Percentiles rank a stretch among this genome's conserved stretches.
phyloP scores from a whole-genome alignment of 2,113 vertebrate genomes.

The Phoenicopterus ruber region DNA sequence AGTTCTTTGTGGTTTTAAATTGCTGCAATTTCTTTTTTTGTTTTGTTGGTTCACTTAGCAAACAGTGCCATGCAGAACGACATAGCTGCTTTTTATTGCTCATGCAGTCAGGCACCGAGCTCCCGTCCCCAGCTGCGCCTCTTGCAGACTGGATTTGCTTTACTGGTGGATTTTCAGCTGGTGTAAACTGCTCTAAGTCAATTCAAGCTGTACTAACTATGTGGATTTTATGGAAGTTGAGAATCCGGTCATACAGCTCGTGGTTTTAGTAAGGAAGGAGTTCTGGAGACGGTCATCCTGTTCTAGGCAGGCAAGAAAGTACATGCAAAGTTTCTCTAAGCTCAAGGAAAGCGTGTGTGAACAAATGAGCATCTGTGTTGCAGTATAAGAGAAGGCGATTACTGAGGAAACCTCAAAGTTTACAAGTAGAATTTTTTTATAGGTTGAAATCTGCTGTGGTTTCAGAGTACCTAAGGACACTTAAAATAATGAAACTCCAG shows the following conservation, averaged over 20 bases:
- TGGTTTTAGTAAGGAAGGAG: background rate
- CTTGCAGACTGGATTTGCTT: background rate
- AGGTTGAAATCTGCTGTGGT: background rate
- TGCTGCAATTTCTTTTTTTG: background rate
- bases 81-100: background rate
- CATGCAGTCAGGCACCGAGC: fast-evolving
- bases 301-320: background rate
- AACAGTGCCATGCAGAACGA: background rate
- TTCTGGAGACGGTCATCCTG: background rate
- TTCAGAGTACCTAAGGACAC: conserved; percentile 28
- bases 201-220: background rate
- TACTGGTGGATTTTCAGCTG: background rate
- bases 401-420: conserved; percentile 26
- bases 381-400: background rate
- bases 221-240: background rate
- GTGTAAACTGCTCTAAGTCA: background rate
- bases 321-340: background rate
- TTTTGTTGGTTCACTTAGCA: background rate
- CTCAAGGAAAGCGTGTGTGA: background rate
- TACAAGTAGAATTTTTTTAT: background rate
- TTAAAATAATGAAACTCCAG: background rate
- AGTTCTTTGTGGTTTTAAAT: conserved; percentile 13
- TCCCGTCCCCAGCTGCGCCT: background rate
- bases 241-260: background rate
- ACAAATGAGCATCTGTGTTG: background rate